Evolutionary conservation across 2,797 vertebrate species (phyloP).

Genomic region (Melanotaenia parkinsoni): DNA sequence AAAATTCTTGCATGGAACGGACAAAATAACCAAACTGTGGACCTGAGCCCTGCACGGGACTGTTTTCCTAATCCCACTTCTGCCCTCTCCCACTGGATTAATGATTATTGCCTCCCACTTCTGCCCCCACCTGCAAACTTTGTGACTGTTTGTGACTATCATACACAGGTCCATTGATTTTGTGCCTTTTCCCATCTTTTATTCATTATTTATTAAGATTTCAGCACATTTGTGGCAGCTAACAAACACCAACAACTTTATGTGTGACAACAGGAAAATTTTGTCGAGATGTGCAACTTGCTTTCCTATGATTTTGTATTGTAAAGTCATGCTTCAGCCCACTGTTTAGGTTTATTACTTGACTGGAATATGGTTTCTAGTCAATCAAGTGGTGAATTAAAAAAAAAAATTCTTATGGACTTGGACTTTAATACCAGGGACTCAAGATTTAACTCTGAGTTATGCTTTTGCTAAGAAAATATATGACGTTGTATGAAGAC

Average conservation of each 20-base stretch:
- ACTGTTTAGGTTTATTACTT: constrained; percentile 1
- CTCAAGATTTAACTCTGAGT: too few species aligned
- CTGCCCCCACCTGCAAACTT: background rate
- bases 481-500: background rate
- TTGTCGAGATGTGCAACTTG: background rate
- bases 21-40: constrained; percentile 27
- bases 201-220: background rate
- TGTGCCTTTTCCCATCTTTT: background rate
- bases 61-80: background rate
- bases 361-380: background rate
- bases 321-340: background rate
- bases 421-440: too few species aligned
- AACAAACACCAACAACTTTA: background rate
- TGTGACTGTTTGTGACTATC: background rate
- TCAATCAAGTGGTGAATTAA: too few species aligned
- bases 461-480: background rate
- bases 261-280: background rate
- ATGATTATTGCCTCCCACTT: background rate
- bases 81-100: background rate
- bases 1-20: constrained; percentile 27
- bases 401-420: too few species aligned
- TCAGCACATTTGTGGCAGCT: background rate
- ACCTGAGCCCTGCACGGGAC: background rate
- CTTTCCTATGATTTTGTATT: background rate
- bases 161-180: background rate